These are phyloP conservation scores for Malacosoma neustria DNA, from an alignment of 2,888 invertebrate genomes.

Conservation along the genomic window DNA sequence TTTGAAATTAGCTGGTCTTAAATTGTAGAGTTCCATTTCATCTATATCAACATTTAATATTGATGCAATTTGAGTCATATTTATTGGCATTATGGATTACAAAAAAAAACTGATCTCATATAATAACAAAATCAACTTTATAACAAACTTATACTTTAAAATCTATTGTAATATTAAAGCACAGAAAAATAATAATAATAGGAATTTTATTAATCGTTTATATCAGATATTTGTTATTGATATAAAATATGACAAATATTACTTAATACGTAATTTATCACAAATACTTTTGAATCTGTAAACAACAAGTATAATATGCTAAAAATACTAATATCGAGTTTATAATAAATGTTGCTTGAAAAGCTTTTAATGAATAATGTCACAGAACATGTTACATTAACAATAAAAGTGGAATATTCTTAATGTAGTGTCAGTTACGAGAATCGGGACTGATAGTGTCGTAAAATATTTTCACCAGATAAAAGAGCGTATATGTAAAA, in stretches of 20 bases:
- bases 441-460: conserved; percentile 32
- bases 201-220: neutral
- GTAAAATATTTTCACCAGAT: conserved; percentile 38
- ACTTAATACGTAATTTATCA: neutral
- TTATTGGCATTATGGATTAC: neutral
- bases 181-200: neutral
- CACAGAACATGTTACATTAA: too few relatives aligned
- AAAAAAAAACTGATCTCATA: too few relatives aligned
- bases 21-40: neutral
- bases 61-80: neutral
- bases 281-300: too few relatives aligned
- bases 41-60: neutral
- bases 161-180: neutral
- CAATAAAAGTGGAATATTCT: neutral
- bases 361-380: neutral
- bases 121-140: too few relatives aligned
- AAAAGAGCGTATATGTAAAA: conserved; percentile 39
- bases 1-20: neutral
- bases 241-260: neutral
- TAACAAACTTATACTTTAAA: neutral
- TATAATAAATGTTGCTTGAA: neutral
- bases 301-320: too few relatives aligned
- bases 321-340: neutral
- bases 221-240: neutral
- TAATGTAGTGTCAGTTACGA: conserved; percentile 8